A percentile compares a stretch with the other conserved stretches of the same genome.
These are phyloP conservation scores for Rhinatrema bivittatum DNA, from an alignment of 2,797 vertebrate species.

Conservation along the genomic window DNA sequence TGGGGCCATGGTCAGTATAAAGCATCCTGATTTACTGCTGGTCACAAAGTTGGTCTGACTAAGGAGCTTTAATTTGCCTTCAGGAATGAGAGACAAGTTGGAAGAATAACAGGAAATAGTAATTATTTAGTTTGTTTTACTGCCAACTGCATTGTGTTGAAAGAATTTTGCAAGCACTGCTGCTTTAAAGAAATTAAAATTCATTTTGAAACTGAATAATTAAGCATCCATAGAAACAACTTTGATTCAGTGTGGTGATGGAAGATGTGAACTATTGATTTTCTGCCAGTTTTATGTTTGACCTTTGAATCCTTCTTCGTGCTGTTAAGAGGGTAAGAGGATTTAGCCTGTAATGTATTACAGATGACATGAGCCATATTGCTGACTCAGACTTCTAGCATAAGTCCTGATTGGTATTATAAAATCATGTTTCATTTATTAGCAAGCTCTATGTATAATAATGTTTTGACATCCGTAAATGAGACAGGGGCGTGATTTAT, in stretches of 20 bases:
- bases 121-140: too few species aligned
- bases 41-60: too few species aligned
- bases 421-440: constrained; percentile 7
- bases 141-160: too few species aligned
- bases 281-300: constrained; percentile 20
- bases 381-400: constrained; percentile 20
- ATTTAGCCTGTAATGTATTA: constrained; percentile 35
- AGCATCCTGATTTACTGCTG: too few species aligned
- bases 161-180: too few species aligned
- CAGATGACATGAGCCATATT: constrained; percentile 30
- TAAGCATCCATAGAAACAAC: constrained; percentile 19
- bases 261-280: constrained; percentile 32
- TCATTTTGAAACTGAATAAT: constrained; percentile 20
- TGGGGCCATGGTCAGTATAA: too few species aligned
- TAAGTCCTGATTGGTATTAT: constrained; percentile 1
- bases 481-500: too few species aligned
- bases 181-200: constrained; percentile 9
- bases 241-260: constrained; percentile 12
- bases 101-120: too few species aligned
- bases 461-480: too few species aligned
- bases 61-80: too few species aligned
- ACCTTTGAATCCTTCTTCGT: constrained; percentile 25
- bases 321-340: constrained; percentile 20
- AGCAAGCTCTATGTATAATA: too few species aligned
- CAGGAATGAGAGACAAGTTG: too few species aligned